phyloP scores from a whole-genome alignment of 2,113 vertebrate species.

The Rhinolophus ferrumequinum region DNA sequence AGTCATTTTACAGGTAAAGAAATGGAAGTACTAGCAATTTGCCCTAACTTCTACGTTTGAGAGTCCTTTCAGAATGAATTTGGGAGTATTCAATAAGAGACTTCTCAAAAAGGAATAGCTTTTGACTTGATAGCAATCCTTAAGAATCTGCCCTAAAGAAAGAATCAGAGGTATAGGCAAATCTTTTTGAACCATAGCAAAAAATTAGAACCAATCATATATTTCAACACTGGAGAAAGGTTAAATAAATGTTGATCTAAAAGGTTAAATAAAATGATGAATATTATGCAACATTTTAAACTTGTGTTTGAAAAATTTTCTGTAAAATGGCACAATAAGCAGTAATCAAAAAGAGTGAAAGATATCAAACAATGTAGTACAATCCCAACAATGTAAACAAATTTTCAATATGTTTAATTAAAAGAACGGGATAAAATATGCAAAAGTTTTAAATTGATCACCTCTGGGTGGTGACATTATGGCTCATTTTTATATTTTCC shows the following conservation, averaged over 20 bases:
- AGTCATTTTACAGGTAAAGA: neutral
- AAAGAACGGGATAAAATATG: neutral
- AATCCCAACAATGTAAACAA: neutral
- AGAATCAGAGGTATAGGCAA: neutral
- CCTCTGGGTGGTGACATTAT: neutral
- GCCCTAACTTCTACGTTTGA: neutral
- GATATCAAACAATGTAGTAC: neutral
- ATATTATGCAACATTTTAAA: neutral
- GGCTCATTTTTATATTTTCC: neutral
- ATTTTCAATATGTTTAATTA: neutral
- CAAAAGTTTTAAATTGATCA: neutral
- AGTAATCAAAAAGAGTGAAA: neutral
- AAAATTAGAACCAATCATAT: neutral
- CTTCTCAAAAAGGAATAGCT: neutral
- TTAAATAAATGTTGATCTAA: neutral
- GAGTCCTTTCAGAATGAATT: neutral
- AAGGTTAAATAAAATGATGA: neutral
- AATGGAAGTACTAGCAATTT: neutral
- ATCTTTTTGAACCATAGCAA: neutral
- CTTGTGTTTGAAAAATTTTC: neutral
- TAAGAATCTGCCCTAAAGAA: neutral
- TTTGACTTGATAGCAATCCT: neutral
- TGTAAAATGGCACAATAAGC: neutral
- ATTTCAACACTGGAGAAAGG: neutral
- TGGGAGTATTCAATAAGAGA: neutral